Percentiles rank a stretch among this genome's conserved stretches.
These are phyloP conservation scores for Hypotaenidia okinawae DNA, from an alignment of 2,797 vertebrate genomes.

Conservation along the genomic window DNA sequence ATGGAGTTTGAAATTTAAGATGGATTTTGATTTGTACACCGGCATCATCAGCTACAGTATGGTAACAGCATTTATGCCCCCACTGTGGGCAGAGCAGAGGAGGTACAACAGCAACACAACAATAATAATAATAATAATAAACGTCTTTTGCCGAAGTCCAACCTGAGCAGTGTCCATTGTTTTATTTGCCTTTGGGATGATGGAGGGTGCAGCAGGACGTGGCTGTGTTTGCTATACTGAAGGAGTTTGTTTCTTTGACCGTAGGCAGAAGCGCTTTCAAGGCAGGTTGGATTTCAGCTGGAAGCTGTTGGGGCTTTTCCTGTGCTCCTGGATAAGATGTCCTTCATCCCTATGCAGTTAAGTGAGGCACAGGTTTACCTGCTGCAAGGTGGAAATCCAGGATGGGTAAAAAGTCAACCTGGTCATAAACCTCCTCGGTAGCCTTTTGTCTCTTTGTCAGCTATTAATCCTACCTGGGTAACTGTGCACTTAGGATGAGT, in stretches of 20 bases:
- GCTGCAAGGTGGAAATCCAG: neutral
- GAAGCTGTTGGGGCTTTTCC: neutral
- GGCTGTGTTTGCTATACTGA: neutral
- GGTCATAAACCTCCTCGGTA: neutral
- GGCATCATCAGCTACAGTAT: slow-evolving; percentile 56
- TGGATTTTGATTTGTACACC: slow-evolving; percentile 72
- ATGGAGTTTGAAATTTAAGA: slow-evolving; percentile 69
- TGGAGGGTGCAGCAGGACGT: neutral
- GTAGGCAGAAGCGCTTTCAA: neutral
- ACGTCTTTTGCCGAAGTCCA: slow-evolving; percentile 73
- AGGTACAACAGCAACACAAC: slow-evolving; percentile 57
- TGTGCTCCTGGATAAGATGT: neutral
- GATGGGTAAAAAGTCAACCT: neutral
- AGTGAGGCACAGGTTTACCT: neutral
- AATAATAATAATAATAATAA: slow-evolving; percentile 64
- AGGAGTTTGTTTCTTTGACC: neutral
- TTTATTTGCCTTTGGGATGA: slow-evolving; percentile 46
- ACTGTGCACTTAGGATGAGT: neutral
- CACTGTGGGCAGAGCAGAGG: slow-evolving; percentile 65
- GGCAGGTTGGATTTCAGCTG: neutral
- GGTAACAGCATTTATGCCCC: slow-evolving; percentile 66
- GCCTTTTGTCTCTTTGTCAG: neutral
- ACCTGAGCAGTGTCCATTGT: slow-evolving; percentile 56
- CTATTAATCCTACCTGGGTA: too few relatives aligned
- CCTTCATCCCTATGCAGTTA: neutral